Base-by-base conservation (phyloP, 2,113 vertebrate species). In the Bujurquina vittata region DNA sequence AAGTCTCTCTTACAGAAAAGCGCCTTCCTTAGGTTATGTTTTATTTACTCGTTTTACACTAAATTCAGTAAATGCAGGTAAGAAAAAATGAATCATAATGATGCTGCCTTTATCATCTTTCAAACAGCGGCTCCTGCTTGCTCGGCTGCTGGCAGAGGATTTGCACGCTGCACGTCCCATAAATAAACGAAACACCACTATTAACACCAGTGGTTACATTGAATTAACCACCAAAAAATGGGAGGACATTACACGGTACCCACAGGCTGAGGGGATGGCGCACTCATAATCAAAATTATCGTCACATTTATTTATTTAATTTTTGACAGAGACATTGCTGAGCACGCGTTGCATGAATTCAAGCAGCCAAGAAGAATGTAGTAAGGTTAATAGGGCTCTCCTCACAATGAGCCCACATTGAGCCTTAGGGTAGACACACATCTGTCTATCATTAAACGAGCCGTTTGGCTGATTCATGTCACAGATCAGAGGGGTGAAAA, bases 401-500 rank as follows among this genome's bases (percentile, higher is more conserved):
- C 69, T 20, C 33, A 79, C 29, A 78, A 84, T 77, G n/a, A 80
- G 58, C 69, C 73, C 75, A 82, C 60, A 80, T 77, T 62, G 37
- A 82, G 33, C 43, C 58, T 81, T 72, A 18, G 29, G 54, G 65
- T 37, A 55, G 56, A 82, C 29, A 33, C 55, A 4, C 90, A 91
- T 90, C 83, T 94, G 91, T 84, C 46, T 73, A 9, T 60, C 72
- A 61, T 91, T 89, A 84, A 18, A 37, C 10, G 7, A 12, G 9
- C 60, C 37, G 67, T n/a, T 57, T 52, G 20, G 22, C 56, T 69
- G 67, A 78, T 59, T 87, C 67, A 26, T 4, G 79, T 49, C 72
- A 43, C 61, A 37, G 54, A 81, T 89, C 79, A 89, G 91, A 84
- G 79, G 69, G 20, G 67, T 43, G 33, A 77, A 59, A 49, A 54